Evolutionary conservation across 2,113 vertebrate genomes (phyloP).

Genomic region (Cyanoderma ruficeps): DNA sequence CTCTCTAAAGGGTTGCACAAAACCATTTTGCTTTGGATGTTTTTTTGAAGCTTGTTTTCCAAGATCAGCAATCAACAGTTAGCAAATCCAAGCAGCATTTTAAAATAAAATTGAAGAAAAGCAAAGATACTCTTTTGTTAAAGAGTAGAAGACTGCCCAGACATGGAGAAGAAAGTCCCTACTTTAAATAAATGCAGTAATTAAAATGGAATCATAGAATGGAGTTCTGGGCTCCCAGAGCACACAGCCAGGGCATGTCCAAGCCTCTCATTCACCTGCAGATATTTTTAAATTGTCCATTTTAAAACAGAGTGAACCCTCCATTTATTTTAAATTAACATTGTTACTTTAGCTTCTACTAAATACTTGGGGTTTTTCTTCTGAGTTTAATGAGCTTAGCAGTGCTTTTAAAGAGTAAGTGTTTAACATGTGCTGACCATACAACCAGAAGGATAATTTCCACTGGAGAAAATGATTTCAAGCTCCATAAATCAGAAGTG

Average conservation of each 20-base stretch:
- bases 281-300: neutral
- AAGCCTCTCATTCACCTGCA: neutral
- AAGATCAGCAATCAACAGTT: neutral
- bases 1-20: neutral
- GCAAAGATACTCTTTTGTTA: neutral
- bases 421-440: constrained; percentile 49
- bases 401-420: constrained; percentile 15
- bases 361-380: neutral
- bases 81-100: neutral
- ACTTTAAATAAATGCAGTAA: neutral
- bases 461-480: constrained; percentile 23
- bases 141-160: neutral
- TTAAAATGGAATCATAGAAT: neutral
- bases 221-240: neutral
- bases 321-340: neutral
- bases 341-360: neutral
- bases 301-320: neutral
- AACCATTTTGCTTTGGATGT: neutral
- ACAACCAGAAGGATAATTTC: neutral
- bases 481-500: neutral
- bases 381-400: neutral
- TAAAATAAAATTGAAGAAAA: neutral
- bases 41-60: neutral
- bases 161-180: neutral
- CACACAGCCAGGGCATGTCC: neutral